Conservation (phyloP, 2,888 invertebrate genomes). For the Eulithis testata region DNA sequence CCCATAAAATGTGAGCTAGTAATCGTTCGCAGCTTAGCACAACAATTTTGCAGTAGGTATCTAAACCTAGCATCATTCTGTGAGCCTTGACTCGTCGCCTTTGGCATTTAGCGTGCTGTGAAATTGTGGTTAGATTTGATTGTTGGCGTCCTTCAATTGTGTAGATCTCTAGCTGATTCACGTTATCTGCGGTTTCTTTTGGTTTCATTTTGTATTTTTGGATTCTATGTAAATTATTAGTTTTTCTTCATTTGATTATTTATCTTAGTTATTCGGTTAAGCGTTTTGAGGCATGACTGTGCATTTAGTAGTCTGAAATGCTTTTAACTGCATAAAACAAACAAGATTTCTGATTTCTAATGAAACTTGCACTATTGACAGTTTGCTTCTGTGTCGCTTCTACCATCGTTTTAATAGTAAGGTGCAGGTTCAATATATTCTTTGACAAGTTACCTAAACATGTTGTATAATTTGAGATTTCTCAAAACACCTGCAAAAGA, state of each 20-base stretch:
- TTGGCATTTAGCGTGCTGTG: constrained; percentile 52
- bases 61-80: constrained; percentile 1
- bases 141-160: constrained; percentile 18
- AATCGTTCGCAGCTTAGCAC: too few species aligned
- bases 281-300: too few species aligned
- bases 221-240: too few species aligned
- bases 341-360: constrained; percentile 27
- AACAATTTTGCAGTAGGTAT: too few species aligned
- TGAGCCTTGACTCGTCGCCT: constrained; percentile 62
- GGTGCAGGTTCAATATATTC: background rate
- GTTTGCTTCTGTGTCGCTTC: constrained; percentile 6
- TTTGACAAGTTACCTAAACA: background rate
- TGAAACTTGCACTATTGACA: constrained; percentile 21
- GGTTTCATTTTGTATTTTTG: background rate
- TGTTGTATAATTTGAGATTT: background rate
- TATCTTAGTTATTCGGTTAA: too few species aligned
- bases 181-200: background rate
- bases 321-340: background rate
- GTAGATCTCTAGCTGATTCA: constrained; percentile 15
- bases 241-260: too few species aligned
- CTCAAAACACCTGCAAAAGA: constrained; percentile 1
- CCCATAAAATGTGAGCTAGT: too few species aligned
- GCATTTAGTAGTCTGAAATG: too few species aligned
- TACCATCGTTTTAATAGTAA: background rate
- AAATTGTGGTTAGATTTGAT: constrained; percentile 10